A percentile compares a stretch with the other conserved stretches of the same genome.
These are phyloP conservation scores for Hypotaenidia okinawae DNA, from an alignment of 2,797 vertebrate species.

Conservation along the genomic window DNA sequence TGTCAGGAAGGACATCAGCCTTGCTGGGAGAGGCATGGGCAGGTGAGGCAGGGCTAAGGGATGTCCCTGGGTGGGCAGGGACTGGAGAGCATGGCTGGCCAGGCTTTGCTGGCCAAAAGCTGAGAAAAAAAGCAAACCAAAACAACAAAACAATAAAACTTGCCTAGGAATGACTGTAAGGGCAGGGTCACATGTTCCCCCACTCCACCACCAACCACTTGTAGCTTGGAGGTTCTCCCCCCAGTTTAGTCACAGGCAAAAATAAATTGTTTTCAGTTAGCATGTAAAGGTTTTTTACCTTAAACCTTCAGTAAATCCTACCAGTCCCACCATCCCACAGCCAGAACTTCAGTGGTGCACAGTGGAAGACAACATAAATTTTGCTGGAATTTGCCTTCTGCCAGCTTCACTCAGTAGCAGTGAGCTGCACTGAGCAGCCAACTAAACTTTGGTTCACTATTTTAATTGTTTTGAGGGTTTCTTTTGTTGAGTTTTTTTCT, in stretches of 20 bases:
- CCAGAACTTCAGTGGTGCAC: neutral
- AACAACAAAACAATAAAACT: neutral
- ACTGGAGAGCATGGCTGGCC: rapidly evolving
- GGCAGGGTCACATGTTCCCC: neutral
- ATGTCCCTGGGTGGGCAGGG: neutral
- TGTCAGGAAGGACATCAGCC: neutral
- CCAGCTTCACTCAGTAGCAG: neutral
- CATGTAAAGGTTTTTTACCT: rapidly evolving
- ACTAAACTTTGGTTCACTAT: neutral
- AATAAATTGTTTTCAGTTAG: neutral
- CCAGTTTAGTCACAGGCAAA: neutral
- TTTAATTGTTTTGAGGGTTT: too few species aligned
- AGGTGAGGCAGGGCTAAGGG: neutral
- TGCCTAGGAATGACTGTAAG: neutral
- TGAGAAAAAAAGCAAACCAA: neutral
- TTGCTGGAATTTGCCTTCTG: neutral
- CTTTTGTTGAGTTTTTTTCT: too few species aligned
- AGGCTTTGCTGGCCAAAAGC: neutral
- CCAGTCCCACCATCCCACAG: neutral
- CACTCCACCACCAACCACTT: neutral
- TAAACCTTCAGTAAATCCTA: neutral
- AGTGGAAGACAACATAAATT: neutral
- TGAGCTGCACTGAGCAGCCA: too few species aligned
- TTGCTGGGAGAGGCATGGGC: rapidly evolving
- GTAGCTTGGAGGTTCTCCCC: neutral